Percentiles rank a stretch among this genome's conserved stretches.
These are phyloP conservation scores for Sisor rabdophorus DNA, from an alignment of 2,113 vertebrate species.

Conservation along the genomic window DNA sequence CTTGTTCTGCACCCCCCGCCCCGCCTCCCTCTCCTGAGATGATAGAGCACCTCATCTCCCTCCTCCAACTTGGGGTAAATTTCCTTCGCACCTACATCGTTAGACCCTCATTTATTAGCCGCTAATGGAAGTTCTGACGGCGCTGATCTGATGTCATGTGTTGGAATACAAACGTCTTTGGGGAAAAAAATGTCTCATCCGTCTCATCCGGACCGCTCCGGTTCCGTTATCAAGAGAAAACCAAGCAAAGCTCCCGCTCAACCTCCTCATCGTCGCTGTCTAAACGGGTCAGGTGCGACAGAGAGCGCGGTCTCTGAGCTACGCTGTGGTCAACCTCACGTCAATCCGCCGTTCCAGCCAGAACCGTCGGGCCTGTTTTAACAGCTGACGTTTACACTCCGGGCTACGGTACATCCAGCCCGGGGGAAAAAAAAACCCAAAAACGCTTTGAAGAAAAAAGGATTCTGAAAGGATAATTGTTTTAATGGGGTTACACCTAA, in stretches of 20 bases:
- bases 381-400: slow-evolving; percentile 70
- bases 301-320: slow-evolving; percentile 34
- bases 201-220: slow-evolving; percentile 6
- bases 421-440: slow-evolving; percentile 35
- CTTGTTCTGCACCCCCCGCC: slow-evolving; percentile 52
- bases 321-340: slow-evolving; percentile 52
- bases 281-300: slow-evolving; percentile 49
- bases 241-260: background rate
- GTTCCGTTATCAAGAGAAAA: background rate
- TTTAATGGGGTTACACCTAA: slow-evolving; percentile 52
- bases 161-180: slow-evolving; percentile 51
- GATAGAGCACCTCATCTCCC: slow-evolving; percentile 56
- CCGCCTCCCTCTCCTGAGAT: slow-evolving; percentile 52
- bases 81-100: slow-evolving; percentile 59
- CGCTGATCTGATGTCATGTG: slow-evolving; percentile 74
- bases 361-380: slow-evolving; percentile 61
- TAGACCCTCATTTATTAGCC: slow-evolving; percentile 75
- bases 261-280: slow-evolving; percentile 34
- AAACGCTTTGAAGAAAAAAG: slow-evolving; percentile 58
- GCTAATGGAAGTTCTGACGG: slow-evolving; percentile 72
- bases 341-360: slow-evolving; percentile 27
- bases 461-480: slow-evolving; percentile 51
- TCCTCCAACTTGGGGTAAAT: slow-evolving; percentile 1
- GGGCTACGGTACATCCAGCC: slow-evolving; percentile 32
- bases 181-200: background rate